Evolutionary conservation across 2,888 invertebrate species (phyloP), one percentile per base, ranked within the genome.

Genomic region (Aspidiotus destructor): DNA sequence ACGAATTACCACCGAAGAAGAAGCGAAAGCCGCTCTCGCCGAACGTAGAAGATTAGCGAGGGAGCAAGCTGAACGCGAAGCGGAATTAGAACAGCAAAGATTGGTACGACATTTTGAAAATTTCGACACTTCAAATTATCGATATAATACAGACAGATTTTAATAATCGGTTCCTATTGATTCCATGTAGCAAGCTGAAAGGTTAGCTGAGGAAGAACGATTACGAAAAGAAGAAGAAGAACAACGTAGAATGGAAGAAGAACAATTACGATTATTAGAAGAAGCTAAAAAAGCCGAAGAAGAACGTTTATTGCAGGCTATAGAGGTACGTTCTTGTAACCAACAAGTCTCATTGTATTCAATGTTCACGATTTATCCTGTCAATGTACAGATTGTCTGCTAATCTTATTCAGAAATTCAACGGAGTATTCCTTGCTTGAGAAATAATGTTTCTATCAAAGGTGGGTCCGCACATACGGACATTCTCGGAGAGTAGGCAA

Each of bases 1-100:
- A 76, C 81, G 86, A 73, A 91, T 92, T 73, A 90, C 88, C 10
- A 92, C 92, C 3, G 93, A 92, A 79, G 93, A 92, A 77, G 86
- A 94, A 77, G 95, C 95, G 9, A 95, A 94, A 79, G 93, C 93
- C 16, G 94, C 93, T 69, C 80, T 96, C 69, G 94, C 95, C 0
- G 95, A 95, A 80, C 83, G 92, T 71, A 81, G 95, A 72, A 83
- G 92, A 70, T 80, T 91, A 70, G 94, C 93, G 11, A 79, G 95
- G 16, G 95, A 94, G 79, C 93, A 94, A 77, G 89, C 93, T 11
- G 95, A 96, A 81, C 79, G 86, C 70, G 91, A 92, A 78, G 93
- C 93, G 2, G 92, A 94, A 77, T 79, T 87, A 62, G 93, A 93
- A 79, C 81, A 89, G 73, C 81, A 81, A 74, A 78, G 82, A 77